Evolutionary conservation across 2,888 invertebrate genomes (phyloP), one percentile per base, ranked within the genome.

Genomic region (Leptopilina syphax): DNA sequence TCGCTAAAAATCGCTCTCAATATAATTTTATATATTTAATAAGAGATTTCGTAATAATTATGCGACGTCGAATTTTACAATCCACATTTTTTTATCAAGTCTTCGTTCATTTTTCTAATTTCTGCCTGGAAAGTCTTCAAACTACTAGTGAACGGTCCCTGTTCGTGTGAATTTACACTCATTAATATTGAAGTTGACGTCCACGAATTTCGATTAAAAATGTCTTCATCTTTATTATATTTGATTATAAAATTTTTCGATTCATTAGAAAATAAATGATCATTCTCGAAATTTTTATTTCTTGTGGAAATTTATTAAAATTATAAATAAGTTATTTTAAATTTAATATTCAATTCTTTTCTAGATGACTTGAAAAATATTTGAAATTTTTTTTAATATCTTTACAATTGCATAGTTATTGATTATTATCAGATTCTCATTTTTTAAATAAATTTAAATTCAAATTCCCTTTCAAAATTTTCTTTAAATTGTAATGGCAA

Each of bases 1-100:
- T 84, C 76, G 79, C 78, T 80, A 80, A 83, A 34, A 82, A 67
- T 84, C 79, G 79, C 80, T 79, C 68, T 77, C 68, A 81, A 77
- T 79, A 44, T 44, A 44, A 6, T 5, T 34, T 34, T 44, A 18
- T 8, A 7, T 44, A 79, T 54, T 77, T 54, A 57, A 78, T 70
- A 80, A 76, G 65, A 77, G 70, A 60, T 68, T 78, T 44, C 44
- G 18, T 18, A 18, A 44, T 44, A 8, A 44, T 44, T 8, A 44
- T 8, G 44, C 44, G 8, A 27, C 77, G 63, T 79, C 10, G 57
- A 67, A 18, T 44, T 47, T 47, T 10, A 18, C 18, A 67, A 18
- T 44, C 9, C 18, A 47, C 18, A 18, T 50, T 34, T 34, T 34
- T 0, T 50, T 10, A 0, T 50, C 50, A n/a, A n/a, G 13, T 44